phyloP scores from a whole-genome alignment of 2,113 vertebrate genomes.

The Sebastes fasciatus region DNA sequence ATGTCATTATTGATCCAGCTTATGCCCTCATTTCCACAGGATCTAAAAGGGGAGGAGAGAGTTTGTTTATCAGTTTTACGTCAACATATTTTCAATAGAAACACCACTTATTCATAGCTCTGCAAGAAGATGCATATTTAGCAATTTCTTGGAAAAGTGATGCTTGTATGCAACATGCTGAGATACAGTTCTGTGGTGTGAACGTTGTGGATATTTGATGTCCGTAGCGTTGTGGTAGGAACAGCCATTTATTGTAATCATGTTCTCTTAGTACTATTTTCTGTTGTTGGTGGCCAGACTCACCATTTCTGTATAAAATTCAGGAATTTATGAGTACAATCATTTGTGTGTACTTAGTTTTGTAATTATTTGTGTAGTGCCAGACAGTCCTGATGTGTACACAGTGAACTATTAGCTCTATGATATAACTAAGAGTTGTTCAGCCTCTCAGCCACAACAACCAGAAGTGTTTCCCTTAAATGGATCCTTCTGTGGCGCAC shows the following conservation, averaged over 20 bases:
- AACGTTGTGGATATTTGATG: not conserved
- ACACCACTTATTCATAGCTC: not conserved
- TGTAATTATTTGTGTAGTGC: not conserved
- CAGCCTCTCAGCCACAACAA: not conserved
- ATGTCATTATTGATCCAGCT: not conserved
- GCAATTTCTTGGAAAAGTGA: not conserved
- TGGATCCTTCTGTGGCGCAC: not conserved
- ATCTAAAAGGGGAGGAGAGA: not conserved
- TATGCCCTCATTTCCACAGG: not conserved
- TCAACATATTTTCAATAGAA: not conserved
- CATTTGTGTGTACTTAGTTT: not conserved
- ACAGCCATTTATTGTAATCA: too few species aligned
- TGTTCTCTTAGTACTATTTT: not conserved
- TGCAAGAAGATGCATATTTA: not conserved
- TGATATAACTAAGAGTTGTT: not conserved
- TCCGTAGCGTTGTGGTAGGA: not conserved
- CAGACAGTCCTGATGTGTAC: not conserved
- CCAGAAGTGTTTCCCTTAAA: not conserved
- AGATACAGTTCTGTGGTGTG: not conserved
- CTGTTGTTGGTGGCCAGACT: not conserved
- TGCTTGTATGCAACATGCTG: not conserved
- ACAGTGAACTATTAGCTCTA: not conserved
- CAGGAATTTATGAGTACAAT: not conserved
- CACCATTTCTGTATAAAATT: not conserved
- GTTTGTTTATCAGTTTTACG: not conserved